phyloP scores from a whole-genome alignment of 2,888 invertebrate species.

The Octonoba sinensis region DNA sequence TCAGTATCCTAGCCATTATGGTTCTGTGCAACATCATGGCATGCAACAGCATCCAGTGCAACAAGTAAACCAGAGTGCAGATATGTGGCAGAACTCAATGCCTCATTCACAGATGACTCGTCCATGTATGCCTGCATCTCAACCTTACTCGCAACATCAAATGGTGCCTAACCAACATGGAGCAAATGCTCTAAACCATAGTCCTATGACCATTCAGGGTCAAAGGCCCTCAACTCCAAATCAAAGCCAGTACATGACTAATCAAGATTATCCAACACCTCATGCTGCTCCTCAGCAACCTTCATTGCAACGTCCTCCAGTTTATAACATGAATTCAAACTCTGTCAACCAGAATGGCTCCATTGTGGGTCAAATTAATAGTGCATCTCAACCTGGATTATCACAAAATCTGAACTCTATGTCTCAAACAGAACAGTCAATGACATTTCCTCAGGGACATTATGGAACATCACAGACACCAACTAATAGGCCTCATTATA shows the following conservation, averaged over 20 bases:
- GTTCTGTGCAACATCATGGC: conserved; percentile 54
- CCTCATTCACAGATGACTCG: conserved; percentile 60
- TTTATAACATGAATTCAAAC: conserved; percentile 60
- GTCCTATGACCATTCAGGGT: conserved; percentile 51
- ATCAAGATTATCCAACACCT: conserved; percentile 54
- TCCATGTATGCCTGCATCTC: conserved; percentile 52
- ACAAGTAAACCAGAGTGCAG: conserved; percentile 55
- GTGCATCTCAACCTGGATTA: conserved; percentile 53
- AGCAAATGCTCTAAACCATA: conserved; percentile 38
- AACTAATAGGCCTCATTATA: conserved; percentile 60
- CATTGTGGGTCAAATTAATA: conserved; percentile 52
- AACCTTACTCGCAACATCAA: conserved; percentile 62
- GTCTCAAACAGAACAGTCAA: conserved; percentile 60
- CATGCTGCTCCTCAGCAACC: conserved; percentile 60
- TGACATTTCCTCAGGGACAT: conserved; percentile 65
- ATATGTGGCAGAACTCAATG: conserved; percentile 63
- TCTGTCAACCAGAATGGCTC: conserved; percentile 62
- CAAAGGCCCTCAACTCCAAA: conserved; percentile 58
- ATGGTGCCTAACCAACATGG: conserved; percentile 57
- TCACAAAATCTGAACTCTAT: conserved; percentile 58
- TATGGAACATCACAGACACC: conserved; percentile 62
- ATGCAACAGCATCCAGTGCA: conserved; percentile 42
- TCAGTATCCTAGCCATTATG: conserved; percentile 62
- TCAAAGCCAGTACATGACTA: conserved; percentile 63
- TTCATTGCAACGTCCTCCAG: conserved; percentile 63